Evolutionary conservation across 2,113 vertebrate genomes (phyloP).

Genomic region (Galbula dea): DNA sequence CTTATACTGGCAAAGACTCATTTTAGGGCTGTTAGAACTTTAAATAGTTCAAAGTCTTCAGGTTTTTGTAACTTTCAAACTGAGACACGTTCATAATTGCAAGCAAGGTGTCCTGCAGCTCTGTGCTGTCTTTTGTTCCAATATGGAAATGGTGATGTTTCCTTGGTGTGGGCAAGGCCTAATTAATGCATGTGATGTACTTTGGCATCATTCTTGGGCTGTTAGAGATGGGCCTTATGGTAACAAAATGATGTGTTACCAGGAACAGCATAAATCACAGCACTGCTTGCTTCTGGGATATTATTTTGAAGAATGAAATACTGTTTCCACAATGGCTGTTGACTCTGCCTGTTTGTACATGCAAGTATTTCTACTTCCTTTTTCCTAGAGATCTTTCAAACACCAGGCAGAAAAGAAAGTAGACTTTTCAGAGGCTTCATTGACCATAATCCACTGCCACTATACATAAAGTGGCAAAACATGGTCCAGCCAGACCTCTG

Average conservation of each 20-base stretch:
- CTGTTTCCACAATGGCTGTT: not conserved
- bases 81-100: not conserved
- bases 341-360: not conserved
- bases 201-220: rapidly evolving
- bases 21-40: not conserved
- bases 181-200: not conserved
- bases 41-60: not conserved
- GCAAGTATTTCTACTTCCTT: not conserved
- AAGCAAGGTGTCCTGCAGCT: not conserved
- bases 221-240: not conserved
- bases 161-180: not conserved
- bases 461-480: not conserved
- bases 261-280: not conserved
- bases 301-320: not conserved
- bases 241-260: not conserved
- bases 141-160: not conserved
- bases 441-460: not conserved
- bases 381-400: not conserved
- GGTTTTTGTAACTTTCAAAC: not conserved
- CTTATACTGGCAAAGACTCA: not conserved
- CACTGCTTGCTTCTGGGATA: not conserved
- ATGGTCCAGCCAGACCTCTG: not conserved
- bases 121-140: too few relatives aligned
- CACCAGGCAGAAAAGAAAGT: not conserved
- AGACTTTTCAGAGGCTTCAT: not conserved